Evolutionary conservation across 2,113 vertebrate genomes (phyloP), one percentile per base, ranked within the genome.

Genomic region (Mobula birostris): DNA sequence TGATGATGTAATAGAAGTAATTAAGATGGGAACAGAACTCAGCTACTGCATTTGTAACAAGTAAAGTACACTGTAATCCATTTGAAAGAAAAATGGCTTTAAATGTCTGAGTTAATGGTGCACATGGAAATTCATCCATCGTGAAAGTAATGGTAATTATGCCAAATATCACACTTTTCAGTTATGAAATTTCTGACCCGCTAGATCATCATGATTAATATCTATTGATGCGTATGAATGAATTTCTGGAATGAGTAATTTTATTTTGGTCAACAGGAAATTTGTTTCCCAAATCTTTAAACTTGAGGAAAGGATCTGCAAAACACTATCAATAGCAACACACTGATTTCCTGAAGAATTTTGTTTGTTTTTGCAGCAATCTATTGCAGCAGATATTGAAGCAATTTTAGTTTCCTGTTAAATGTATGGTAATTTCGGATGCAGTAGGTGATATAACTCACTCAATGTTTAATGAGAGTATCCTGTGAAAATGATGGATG

Each of bases 401-500:
- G 24, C 11, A 19, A 24, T 56, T 21, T 19, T 72, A 21, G 90
- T 36, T 32, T 74, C 70, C 19, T 56, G 9, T 76, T 27, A 36
- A 76, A 74, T 93, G 66, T 56, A 29, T 76, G 40, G 72, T 74
- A 48, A 56, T 93, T 74, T 74, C 70, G 29, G 40, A 93, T 93
- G 36, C 36, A 93, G 68, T 17, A 93, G 36, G 40, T 27, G 70
- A 21, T 76, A 7, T 56, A 74, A 74, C 74, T 93, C 48, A 27
- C 36, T 56, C 36, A 32, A 48, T 93, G 36, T 76, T 56, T 93
- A 56, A 74, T 93, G 68, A 48, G 70, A 92, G 68, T 93, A 68
- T 15, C 68, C 19, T 48, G 90, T 93, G 90, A 48, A 91, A 93
- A 93, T 74, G 68, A 93, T 93, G 12, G 70, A 74, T 76, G 36